These are phyloP conservation scores for Drosophila niveifrons DNA, from an alignment of 2,888 invertebrate species.

Conservation along the genomic window DNA sequence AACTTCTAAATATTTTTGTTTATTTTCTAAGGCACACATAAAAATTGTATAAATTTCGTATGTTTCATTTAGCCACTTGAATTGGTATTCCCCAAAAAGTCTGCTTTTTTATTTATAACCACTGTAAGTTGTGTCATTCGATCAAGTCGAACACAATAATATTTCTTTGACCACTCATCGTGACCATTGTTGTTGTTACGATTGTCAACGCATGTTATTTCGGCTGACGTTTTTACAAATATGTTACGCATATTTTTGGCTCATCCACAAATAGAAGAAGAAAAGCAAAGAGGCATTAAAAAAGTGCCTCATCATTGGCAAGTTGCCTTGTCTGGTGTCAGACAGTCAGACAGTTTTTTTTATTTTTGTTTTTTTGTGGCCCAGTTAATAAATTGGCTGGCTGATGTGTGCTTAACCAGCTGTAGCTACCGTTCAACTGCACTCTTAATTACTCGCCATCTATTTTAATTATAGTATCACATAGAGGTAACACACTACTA, in stretches of 20 bases:
- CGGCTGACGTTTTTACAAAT: slow-evolving; percentile 13
- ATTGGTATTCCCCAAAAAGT: too few relatives aligned
- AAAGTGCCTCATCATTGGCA: slow-evolving; percentile 37
- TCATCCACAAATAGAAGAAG: slow-evolving; percentile 25
- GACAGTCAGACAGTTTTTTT: slow-evolving; percentile 20
- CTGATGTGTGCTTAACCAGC: slow-evolving; percentile 11
- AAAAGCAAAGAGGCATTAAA: slow-evolving; percentile 19
- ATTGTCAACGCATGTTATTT: slow-evolving; percentile 26
- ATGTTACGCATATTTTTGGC: slow-evolving; percentile 51
- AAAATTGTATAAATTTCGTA: too few relatives aligned
- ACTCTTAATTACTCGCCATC: slow-evolving; percentile 34
- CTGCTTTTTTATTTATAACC: neutral
- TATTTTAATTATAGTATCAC: slow-evolving; percentile 4
- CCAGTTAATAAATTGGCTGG: slow-evolving; percentile 65
- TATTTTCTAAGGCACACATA: too few relatives aligned
- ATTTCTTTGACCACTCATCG: slow-evolving; percentile 27
- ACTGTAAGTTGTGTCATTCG: slow-evolving; percentile 39
- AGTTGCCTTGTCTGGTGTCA: slow-evolving; percentile 35
- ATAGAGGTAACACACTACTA: neutral
- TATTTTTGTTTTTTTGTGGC: slow-evolving; percentile 45
- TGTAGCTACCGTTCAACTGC: slow-evolving; percentile 44
- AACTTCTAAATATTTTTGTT: too few relatives aligned
- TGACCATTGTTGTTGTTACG: slow-evolving; percentile 1
- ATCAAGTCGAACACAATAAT: slow-evolving; percentile 9
- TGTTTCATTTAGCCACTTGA: too few relatives aligned